phyloP scores from a whole-genome alignment of 2,888 invertebrate species.

The Stictocephala bisonia region DNA sequence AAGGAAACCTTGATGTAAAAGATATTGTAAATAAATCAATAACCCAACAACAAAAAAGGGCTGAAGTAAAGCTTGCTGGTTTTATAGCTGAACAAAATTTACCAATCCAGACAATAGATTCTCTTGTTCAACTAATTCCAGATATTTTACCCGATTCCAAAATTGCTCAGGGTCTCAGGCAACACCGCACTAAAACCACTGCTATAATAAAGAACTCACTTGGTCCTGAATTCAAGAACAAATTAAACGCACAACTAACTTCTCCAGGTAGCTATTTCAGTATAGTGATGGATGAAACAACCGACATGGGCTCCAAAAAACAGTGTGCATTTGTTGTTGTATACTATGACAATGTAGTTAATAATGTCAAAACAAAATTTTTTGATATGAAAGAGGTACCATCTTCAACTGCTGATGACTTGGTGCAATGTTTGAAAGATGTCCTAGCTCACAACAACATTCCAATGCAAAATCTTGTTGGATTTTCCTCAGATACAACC shows the following conservation, averaged over 20 bases:
- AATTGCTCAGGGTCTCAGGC: no score
- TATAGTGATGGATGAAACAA: conserved; percentile 27
- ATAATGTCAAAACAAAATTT: not conserved
- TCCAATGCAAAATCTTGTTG: conserved; percentile 13
- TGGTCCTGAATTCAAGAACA: no score
- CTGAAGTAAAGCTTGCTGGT: conserved; percentile 30
- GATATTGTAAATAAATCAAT: not conserved
- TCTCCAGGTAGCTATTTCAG: not conserved
- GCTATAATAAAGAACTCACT: no score
- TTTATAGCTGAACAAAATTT: conserved; percentile 15
- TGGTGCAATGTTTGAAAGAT: conserved; percentile 8
- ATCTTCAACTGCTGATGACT: conserved; percentile 16
- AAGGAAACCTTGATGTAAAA: not conserved
- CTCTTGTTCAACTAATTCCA: no score
- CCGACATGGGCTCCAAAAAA: not conserved
- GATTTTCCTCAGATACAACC: conserved; percentile 28
- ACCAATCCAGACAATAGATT: not conserved
- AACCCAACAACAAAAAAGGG: conserved; percentile 35
- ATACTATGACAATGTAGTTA: conserved; percentile 12
- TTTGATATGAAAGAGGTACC: conserved; percentile 12
- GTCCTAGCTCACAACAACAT: not conserved
- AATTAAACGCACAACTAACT: no score
- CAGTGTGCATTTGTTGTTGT: conserved; percentile 35
- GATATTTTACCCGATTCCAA: no score
- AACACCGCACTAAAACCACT: no score